Evolutionary conservation across 2,888 invertebrate genomes (phyloP).

Genomic region (Aelia acuminata): DNA sequence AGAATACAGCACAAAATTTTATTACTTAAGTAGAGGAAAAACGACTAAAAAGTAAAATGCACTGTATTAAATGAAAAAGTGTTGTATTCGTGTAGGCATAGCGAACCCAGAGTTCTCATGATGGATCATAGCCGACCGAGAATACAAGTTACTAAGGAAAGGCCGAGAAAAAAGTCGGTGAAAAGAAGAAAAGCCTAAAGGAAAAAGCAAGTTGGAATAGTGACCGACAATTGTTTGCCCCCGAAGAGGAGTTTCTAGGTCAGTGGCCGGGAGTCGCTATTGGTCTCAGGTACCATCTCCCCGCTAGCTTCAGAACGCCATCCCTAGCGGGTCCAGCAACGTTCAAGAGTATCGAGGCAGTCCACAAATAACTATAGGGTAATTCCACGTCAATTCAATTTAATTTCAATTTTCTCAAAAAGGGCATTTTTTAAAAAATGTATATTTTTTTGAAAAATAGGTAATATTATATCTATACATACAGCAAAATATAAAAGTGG

Average conservation of each 20-base stretch:
- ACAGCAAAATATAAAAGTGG: too few species aligned
- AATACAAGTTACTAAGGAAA: background rate
- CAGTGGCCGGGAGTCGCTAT: background rate
- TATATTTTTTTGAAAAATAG: too few species aligned
- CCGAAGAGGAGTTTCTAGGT: background rate
- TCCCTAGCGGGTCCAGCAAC: background rate
- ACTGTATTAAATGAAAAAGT: too few species aligned
- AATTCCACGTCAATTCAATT: too few species aligned
- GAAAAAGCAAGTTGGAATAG: background rate
- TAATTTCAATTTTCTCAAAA: too few species aligned
- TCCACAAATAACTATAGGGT: too few species aligned
- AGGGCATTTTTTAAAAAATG: too few species aligned
- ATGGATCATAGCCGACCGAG: background rate
- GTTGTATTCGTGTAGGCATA: background rate
- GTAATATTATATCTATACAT: too few species aligned
- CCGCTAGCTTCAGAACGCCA: background rate
- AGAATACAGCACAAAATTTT: too few species aligned
- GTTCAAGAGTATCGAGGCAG: too few species aligned
- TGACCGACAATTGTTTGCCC: constrained; percentile 26
- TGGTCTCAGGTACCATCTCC: background rate
- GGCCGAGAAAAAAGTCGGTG: background rate
- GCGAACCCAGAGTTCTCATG: background rate
- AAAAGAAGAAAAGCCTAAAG: background rate
- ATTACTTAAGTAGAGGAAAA: too few species aligned
- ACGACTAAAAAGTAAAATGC: background rate